These are phyloP conservation scores for Aphaenogaster floridana DNA, from an alignment of 1,140 invertebrate genomes.

Conservation along the genomic window DNA sequence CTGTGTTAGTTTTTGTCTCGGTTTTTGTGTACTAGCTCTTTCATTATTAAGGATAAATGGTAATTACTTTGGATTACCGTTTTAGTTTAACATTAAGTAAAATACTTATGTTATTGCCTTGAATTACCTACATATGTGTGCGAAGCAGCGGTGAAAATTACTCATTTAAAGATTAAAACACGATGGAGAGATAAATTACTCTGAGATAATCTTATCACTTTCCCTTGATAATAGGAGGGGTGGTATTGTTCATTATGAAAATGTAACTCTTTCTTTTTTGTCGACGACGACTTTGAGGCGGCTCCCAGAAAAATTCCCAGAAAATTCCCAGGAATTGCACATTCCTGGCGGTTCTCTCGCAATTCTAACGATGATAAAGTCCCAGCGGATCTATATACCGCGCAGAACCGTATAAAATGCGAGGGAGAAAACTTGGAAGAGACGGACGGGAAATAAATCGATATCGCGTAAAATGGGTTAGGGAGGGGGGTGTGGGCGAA, in stretches of 20 bases:
- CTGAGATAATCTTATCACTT: neutral
- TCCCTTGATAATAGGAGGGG: neutral
- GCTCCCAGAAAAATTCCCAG: neutral
- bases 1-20: neutral
- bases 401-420: neutral
- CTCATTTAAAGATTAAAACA: slow-evolving; percentile 45
- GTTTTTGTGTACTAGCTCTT: neutral
- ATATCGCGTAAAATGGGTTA: neutral
- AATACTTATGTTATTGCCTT: neutral
- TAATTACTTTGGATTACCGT: neutral
- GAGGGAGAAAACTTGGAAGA: neutral
- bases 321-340: neutral
- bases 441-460: slow-evolving; percentile 25
- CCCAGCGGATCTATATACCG: neutral
- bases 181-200: neutral
- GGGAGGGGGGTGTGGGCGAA: neutral
- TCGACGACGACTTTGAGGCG: neutral
- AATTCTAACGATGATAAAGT: slow-evolving; percentile 36
- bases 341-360: neutral
- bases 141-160: neutral
- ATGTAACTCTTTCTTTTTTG: slow-evolving; percentile 17
- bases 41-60: neutral
- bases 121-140: neutral
- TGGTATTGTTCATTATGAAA: slow-evolving; percentile 6
- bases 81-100: neutral